Conservation (phyloP, 1,140 invertebrate species). For the Rhopalosiphum maidis region DNA sequence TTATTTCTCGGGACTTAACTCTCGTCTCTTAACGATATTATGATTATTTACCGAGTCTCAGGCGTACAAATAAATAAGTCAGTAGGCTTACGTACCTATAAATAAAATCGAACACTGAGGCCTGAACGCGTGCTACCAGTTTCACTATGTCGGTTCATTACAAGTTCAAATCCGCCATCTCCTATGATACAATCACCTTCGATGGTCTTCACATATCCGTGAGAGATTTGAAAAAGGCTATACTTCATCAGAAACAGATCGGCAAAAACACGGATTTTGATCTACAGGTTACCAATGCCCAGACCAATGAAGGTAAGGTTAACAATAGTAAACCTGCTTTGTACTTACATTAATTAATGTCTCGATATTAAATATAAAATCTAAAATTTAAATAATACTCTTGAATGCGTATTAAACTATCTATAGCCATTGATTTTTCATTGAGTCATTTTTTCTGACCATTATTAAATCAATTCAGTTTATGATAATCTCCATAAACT, state of each 20-base stretch:
- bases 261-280: constrained; percentile 95
- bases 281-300: constrained; percentile 94
- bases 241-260: constrained; percentile 93
- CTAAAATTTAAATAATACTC: background rate
- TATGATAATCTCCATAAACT: background rate
- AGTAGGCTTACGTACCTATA: background rate
- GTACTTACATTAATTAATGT: background rate
- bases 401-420: no score
- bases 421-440: background rate
- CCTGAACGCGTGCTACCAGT: background rate
- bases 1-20: background rate
- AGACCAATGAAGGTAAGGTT: constrained; percentile 91
- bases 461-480: no score
- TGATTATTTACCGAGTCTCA: no score
- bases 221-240: constrained; percentile 91
- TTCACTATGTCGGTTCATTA: constrained; percentile 91
- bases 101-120: background rate
- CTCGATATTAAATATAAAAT: background rate
- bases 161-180: constrained; percentile 95
- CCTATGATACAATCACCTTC: constrained; percentile 95
- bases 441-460: background rate
- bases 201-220: constrained; percentile 96
- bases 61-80: background rate
- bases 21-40: background rate
- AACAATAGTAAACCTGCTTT: background rate